These are phyloP conservation scores for Pandemis corylana DNA, from an alignment of 2,888 invertebrate species.

Conservation along the genomic window DNA sequence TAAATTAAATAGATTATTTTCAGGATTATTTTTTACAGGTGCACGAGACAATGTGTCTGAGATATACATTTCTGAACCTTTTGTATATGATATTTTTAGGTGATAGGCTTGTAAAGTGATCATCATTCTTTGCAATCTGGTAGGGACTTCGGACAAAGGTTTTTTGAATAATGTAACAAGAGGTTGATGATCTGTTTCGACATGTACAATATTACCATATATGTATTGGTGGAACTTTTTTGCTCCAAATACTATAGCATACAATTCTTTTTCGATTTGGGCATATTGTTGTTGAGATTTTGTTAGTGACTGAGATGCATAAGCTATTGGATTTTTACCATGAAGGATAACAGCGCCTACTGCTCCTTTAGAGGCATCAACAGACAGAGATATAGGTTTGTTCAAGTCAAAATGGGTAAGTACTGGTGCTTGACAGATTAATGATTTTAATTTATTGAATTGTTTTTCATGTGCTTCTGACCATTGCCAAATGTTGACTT, in stretches of 20 bases:
- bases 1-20: slow-evolving; percentile 5
- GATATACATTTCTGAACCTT: slow-evolving; percentile 18
- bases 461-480: slow-evolving; percentile 44
- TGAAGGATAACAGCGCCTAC: slow-evolving; percentile 47
- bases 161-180: slow-evolving; percentile 21
- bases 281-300: slow-evolving; percentile 47
- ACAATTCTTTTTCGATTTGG: slow-evolving; percentile 39
- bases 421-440: slow-evolving; percentile 42
- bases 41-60: slow-evolving; percentile 13
- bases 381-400: slow-evolving; percentile 14
- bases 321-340: slow-evolving; percentile 46
- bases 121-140: slow-evolving; percentile 26
- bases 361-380: slow-evolving; percentile 36
- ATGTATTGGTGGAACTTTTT: slow-evolving; percentile 16
- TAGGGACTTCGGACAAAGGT: slow-evolving; percentile 15
- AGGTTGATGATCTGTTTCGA: slow-evolving; percentile 25
- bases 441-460: slow-evolving; percentile 36
- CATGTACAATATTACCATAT: slow-evolving; percentile 5
- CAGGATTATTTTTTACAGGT: background rate
- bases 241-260: slow-evolving; percentile 8
- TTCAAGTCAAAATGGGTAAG: slow-evolving; percentile 41
- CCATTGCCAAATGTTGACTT: slow-evolving; percentile 50
- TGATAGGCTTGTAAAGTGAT: slow-evolving; percentile 22
- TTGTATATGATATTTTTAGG: slow-evolving; percentile 13
- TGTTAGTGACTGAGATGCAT: slow-evolving; percentile 47